These are phyloP conservation scores for Pomatostomus ruficeps DNA, from an alignment of 2,113 vertebrate genomes.

Conservation along the genomic window DNA sequence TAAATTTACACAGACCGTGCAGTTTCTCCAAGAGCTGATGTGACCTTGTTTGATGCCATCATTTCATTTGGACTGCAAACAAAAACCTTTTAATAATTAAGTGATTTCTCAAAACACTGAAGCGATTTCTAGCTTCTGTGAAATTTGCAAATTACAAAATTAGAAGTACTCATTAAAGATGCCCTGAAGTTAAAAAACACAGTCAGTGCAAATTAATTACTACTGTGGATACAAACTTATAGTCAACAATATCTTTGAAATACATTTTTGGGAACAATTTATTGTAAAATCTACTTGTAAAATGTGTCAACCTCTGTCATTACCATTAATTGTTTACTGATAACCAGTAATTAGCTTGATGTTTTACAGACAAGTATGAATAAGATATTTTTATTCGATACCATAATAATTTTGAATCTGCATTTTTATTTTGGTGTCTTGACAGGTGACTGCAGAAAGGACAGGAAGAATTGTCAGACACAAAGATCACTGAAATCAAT, in stretches of 20 bases:
- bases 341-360: neutral
- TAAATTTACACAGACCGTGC: neutral
- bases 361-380: neutral
- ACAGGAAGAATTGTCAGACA: neutral
- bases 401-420: neutral
- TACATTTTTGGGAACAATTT: neutral
- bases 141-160: neutral
- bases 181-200: neutral
- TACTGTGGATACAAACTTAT: neutral
- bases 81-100: conserved; percentile 6
- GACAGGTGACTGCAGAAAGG: neutral
- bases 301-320: neutral
- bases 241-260: neutral
- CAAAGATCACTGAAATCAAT: neutral
- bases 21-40: neutral
- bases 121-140: neutral
- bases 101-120: neutral
- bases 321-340: neutral
- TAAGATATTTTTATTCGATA: neutral
- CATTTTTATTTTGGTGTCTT: neutral
- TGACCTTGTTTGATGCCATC: neutral
- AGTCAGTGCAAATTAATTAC: neutral
- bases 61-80: neutral
- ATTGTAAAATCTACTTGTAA: neutral
- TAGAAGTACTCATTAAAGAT: conserved; percentile 6